Evolutionary conservation across 2,888 invertebrate species (phyloP), one percentile per base, ranked within the genome.

Genomic region (Lepidocyrtinus sp.): DNA sequence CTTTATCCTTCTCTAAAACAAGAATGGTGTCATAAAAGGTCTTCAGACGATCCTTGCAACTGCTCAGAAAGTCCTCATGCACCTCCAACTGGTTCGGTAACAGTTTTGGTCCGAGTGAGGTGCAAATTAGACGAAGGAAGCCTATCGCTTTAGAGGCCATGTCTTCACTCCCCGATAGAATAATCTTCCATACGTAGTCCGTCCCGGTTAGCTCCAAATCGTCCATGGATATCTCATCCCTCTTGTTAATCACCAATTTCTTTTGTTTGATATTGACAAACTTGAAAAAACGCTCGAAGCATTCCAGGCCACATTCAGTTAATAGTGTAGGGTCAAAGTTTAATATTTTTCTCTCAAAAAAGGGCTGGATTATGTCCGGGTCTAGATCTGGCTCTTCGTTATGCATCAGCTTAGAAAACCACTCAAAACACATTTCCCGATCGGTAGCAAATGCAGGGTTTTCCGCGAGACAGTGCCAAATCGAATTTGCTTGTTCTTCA

Each of bases 381-480:
- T 98, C 98, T 73, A 98, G 90, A 89, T 98, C 98, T 0, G 98
- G 97, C 88, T 98, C 98, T 87, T 98, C 98, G 24, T 69, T 69
- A 19, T 96, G 96, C 96, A 97, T 96, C 46, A 97, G 90, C 90
- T 98, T 98, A 50, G 97, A 96, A 90, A 98, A 98, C 98, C 98
- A 98, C 87, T 96, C 95, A 90, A 98, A 99, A 89, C 98, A 98
- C 36, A 97, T 96, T 89, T 99, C 98, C 50, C 98, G 92, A 89
- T 99, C 98, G 0, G 94, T 93, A 15, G 94, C 91, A 89, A 97
- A 97, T 12, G 97, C 96, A 12, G 97, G 97, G 88, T 94, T 94
- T 88, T 97, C 97, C 1, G 98, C 97, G 80, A 99, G 91, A 89
- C 97, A 97, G 87, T 96, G 93, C 98, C 98, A 99, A 87, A 98